Evolutionary conservation across 2,888 invertebrate genomes (phyloP), one percentile per base, ranked within the genome.

Genomic region (Strigamia crassipes): DNA sequence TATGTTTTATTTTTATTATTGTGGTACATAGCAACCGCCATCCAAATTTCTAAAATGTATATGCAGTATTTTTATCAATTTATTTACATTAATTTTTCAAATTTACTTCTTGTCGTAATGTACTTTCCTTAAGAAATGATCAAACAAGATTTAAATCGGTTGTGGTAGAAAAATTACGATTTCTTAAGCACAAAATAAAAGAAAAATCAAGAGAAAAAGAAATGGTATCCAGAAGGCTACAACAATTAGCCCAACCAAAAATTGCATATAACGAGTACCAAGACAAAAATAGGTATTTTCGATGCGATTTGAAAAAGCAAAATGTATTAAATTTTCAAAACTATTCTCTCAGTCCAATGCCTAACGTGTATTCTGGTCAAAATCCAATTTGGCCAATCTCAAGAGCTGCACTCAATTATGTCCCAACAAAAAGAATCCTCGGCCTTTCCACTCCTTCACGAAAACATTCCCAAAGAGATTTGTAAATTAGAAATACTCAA

Each of bases 41-140:
- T 31, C 73, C 31, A 73, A 73, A 73, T 73, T 73, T 73, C 12
- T 0, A 13, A 73, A 73, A 73, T 73, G 73, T 73, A n/a, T 73
- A 73, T 73, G 73, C 73, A 73, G 23, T 73, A 73, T n/a, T 73
- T 73, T 15, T 73, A 73, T 13, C 73, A 73, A 31, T 73, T 73
- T 73, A 73, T 73, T 31, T 73, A 73, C 73, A 31, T 73, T 15
- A 23, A 73, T 73, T 73, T 73, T 73, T 73, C 73, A 31, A 73
- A 73, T 73, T 73, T 73, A 73, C 73, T 73, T 23, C 31, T 73
- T 0, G n/a, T 73, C 13, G 12, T 73, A 8, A 73, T 73, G 73
- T 73, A 73, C 10, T 73, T 73, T 13, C 73, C 73, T 5, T 73
- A 73, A 27, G 73, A 56, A n/a, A 18, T 56, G 21, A 56, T 56